phyloP scores from a whole-genome alignment of 2,888 invertebrate genomes.

The Choreutis nemorana region DNA sequence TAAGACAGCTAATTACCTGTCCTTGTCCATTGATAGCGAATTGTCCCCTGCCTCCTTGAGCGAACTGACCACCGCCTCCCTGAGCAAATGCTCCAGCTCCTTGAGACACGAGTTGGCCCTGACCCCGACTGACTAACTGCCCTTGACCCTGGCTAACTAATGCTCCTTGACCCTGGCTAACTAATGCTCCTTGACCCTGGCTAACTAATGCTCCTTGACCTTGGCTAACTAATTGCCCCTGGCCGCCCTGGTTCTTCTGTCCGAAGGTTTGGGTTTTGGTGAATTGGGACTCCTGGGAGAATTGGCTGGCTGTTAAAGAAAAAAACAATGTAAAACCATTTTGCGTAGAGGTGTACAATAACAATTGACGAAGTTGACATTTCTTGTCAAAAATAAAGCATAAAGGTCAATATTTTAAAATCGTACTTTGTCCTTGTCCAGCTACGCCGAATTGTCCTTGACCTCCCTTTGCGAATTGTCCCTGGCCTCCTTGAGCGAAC shows the following conservation, averaged over 20 bases:
- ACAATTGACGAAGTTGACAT: too few species aligned
- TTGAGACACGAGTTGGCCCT: slow-evolving; percentile 8
- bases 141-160: slow-evolving; percentile 7
- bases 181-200: slow-evolving; percentile 10
- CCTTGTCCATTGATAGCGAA: slow-evolving; percentile 13
- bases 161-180: slow-evolving; percentile 10
- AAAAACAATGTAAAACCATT: too few species aligned
- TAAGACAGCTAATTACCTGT: too few species aligned
- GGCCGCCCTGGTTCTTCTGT: slow-evolving; percentile 8
- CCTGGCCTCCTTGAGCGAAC: slow-evolving; percentile 5
- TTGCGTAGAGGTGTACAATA: too few species aligned
- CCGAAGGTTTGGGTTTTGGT: slow-evolving; percentile 5
- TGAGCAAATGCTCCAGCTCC: slow-evolving; percentile 12
- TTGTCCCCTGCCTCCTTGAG: slow-evolving; percentile 23
- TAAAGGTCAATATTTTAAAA: too few species aligned
- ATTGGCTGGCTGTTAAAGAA: slow-evolving; percentile 4
- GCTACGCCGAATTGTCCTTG: slow-evolving; percentile 7
- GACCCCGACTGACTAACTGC: slow-evolving; percentile 9
- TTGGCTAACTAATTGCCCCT: slow-evolving; percentile 3
- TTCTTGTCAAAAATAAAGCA: too few species aligned
- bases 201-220: slow-evolving; percentile 6
- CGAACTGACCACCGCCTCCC: slow-evolving; percentile 21
- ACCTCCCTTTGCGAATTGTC: slow-evolving; percentile 6
- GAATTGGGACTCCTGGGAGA: slow-evolving; percentile 1
- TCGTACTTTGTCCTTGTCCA: slow-evolving; percentile 3